A percentile compares a stretch with the other conserved stretches of the same genome.
These are phyloP conservation scores for Limnephilus auricula DNA, from an alignment of 2,888 invertebrate species.

Conservation along the genomic window DNA sequence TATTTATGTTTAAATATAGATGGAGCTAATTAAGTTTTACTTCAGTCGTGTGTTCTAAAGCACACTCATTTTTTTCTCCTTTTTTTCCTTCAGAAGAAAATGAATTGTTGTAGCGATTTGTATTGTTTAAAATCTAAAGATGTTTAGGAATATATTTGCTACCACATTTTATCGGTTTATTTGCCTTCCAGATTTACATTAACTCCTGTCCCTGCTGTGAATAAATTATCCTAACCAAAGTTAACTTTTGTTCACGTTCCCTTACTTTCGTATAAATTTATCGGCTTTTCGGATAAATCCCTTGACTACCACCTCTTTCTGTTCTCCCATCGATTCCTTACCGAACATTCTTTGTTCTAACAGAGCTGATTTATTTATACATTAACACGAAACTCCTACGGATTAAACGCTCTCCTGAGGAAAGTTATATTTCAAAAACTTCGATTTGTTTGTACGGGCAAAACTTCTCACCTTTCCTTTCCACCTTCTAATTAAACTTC, in stretches of 20 bases:
- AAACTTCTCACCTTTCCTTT: not conserved
- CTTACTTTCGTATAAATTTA: conserved; percentile 13
- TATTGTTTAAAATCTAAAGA: not conserved
- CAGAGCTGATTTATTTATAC: conserved; percentile 20
- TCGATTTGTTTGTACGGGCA: not conserved
- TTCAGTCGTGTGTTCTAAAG: too few species aligned
- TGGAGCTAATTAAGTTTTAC: too few species aligned
- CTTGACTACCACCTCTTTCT: conserved; percentile 4
- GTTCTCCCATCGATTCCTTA: not conserved
- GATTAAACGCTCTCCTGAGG: not conserved
- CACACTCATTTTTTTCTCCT: not conserved
- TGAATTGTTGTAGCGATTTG: not conserved
- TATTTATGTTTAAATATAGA: too few species aligned
- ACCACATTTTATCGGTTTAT: not conserved
- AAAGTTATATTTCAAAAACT: not conserved
- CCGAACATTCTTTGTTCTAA: not conserved
- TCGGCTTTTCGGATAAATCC: conserved; percentile 27
- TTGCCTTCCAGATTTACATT: not conserved
- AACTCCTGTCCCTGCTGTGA: not conserved
- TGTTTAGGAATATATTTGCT: not conserved
- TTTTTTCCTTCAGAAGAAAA: not conserved
- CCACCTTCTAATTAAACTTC: not conserved
- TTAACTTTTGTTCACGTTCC: not conserved
- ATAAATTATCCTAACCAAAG: not conserved
- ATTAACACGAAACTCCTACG: not conserved